phyloP scores from a whole-genome alignment of 2,888 invertebrate species.

The Chrysopilus asiliformis region DNA sequence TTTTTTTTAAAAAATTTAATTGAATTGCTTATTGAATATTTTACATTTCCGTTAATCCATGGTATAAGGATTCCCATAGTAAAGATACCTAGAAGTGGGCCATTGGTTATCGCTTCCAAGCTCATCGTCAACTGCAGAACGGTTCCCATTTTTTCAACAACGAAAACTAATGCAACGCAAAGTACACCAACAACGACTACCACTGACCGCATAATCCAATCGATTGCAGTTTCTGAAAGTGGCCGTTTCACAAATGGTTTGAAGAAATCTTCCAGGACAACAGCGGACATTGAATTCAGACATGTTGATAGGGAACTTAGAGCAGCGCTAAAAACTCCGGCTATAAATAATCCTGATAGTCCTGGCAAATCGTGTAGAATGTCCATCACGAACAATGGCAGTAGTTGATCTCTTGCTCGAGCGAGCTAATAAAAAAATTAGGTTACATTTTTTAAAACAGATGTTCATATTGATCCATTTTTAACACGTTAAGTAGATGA shows the following conservation, averaged over 20 bases:
- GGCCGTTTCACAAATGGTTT: constrained; percentile 46
- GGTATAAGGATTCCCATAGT: constrained; percentile 56
- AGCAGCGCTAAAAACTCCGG: constrained; percentile 83
- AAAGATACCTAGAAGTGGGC: constrained; percentile 51
- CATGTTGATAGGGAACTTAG: constrained; percentile 68
- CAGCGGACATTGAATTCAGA: constrained; percentile 64
- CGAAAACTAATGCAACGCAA: constrained; percentile 52
- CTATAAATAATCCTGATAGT: constrained; percentile 74
- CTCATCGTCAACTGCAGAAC: constrained; percentile 54
- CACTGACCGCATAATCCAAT: constrained; percentile 53
- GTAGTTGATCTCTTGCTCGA: constrained; percentile 59
- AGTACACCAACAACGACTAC: constrained; percentile 54
- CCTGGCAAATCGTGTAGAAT: constrained; percentile 61
- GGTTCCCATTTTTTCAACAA: constrained; percentile 65
- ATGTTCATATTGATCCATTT: neutral
- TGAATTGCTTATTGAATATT: constrained; percentile 9
- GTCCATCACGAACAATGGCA: constrained; percentile 80
- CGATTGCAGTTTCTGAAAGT: constrained; percentile 40
- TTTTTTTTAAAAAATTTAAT: neutral
- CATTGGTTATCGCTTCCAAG: constrained; percentile 54
- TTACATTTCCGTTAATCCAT: constrained; percentile 50
- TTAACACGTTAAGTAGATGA: neutral
- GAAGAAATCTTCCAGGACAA: constrained; percentile 59
- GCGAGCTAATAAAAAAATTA: constrained; percentile 39
- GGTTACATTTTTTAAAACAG: neutral